These are phyloP conservation scores for Agrotis segetum DNA, from an alignment of 2,888 invertebrate genomes.

Conservation along the genomic window DNA sequence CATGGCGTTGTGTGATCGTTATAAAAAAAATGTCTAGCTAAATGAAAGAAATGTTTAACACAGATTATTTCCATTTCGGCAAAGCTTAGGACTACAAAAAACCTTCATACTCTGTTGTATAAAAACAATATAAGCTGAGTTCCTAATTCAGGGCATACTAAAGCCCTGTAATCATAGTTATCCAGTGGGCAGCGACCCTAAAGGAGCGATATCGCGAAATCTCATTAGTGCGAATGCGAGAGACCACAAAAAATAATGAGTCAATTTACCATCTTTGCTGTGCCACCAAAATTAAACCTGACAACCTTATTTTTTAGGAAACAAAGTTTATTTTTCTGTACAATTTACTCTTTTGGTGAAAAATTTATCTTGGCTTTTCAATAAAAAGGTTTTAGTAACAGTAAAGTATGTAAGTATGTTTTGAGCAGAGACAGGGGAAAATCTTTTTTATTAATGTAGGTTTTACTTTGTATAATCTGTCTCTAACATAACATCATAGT, in stretches of 20 bases:
- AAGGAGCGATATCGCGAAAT: slow-evolving; percentile 74
- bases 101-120: no score
- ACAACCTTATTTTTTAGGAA: slow-evolving; percentile 5
- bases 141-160: slow-evolving; percentile 16
- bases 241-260: slow-evolving; percentile 84
- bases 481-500: no score
- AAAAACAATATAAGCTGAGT: slow-evolving; percentile 25
- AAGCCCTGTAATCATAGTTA: slow-evolving; percentile 44
- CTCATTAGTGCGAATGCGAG: slow-evolving; percentile 80
- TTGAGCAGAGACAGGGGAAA: slow-evolving; percentile 37
- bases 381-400: slow-evolving; percentile 59
- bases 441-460: slow-evolving; percentile 30
- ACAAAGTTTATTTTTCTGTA: slow-evolving; percentile 39
- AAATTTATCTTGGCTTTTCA: slow-evolving; percentile 53
- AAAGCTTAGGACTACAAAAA: slow-evolving; percentile 17
- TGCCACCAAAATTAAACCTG: slow-evolving; percentile 4
- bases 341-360: neutral
- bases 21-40: no score
- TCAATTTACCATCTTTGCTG: slow-evolving; percentile 60
- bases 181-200: slow-evolving; percentile 39
- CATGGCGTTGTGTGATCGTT: no score
- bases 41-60: no score
- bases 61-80: slow-evolving; percentile 3
- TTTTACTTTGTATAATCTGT: slow-evolving; percentile 25
- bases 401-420: slow-evolving; percentile 50